These are phyloP conservation scores for Phyllopteryx taeniolatus DNA, from an alignment of 2,113 vertebrate genomes.

Conservation along the genomic window DNA sequence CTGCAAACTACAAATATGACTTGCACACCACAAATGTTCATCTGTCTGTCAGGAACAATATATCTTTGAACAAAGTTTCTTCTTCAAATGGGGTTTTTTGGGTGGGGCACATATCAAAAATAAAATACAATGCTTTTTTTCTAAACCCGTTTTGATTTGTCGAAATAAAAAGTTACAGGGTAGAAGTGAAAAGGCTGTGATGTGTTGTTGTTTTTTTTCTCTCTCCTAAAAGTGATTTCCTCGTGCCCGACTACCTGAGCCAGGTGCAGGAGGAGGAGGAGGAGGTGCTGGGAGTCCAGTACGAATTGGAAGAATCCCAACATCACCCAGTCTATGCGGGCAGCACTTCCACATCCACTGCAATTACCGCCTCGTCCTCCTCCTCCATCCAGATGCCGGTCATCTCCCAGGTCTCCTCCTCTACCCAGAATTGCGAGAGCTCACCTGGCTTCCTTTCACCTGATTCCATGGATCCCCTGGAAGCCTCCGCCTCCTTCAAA, in stretches of 20 bases:
- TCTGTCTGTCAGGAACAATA: no score
- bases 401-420: constrained; percentile 92
- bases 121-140: no score
- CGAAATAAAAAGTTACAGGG: not conserved
- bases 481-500: constrained; percentile 77
- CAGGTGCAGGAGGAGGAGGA: constrained; percentile 93
- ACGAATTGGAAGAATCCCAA: constrained; percentile 86
- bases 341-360: constrained; percentile 76
- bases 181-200: not conserved
- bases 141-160: no score
- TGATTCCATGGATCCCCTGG: constrained; percentile 79
- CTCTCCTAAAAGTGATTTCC: constrained; percentile 84
- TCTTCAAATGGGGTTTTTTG: no score
- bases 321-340: constrained; percentile 83
- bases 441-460: constrained; percentile 76
- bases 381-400: constrained; percentile 73
- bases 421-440: constrained; percentile 94
- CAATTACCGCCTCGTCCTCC: constrained; percentile 79
- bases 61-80: no score
- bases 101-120: no score
- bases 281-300: constrained; percentile 85
- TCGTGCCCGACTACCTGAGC: constrained; percentile 98
- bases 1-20: no score
- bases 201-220: constrained; percentile 11
- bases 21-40: no score